Percentiles rank a stretch among this genome's conserved stretches.
Conservation (phyloP, 2,113 vertebrate species). For the Cichladusa arquata region DNA sequence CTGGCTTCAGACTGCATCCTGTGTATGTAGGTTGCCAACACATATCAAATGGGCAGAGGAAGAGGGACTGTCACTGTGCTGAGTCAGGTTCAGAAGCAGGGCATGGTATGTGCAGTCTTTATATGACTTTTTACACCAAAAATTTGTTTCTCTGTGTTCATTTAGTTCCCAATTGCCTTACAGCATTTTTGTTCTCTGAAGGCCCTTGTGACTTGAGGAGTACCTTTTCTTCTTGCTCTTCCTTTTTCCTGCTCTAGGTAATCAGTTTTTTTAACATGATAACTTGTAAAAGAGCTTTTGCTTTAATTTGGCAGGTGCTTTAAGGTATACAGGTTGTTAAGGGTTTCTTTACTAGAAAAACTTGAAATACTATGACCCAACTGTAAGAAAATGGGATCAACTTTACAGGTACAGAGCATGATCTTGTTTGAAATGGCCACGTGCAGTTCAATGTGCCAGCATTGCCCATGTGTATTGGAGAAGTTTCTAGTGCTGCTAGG, state of each 20-base stretch:
- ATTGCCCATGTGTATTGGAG: rapidly evolving
- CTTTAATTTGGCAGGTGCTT: constrained; percentile 1
- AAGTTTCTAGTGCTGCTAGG: not conserved
- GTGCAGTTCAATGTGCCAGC: rapidly evolving
- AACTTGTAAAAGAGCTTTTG: constrained; percentile 12
- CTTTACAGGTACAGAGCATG: not conserved
- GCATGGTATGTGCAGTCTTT: not conserved
- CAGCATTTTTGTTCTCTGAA: not conserved
- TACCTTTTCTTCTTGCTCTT: not conserved
- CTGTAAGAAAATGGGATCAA: not conserved
- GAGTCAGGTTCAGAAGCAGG: not conserved
- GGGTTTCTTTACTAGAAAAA: not conserved
- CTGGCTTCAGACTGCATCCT: not conserved
- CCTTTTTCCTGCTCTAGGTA: not conserved
- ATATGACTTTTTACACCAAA: not conserved
- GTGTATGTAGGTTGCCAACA: not conserved
- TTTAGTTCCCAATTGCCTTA: not conserved
- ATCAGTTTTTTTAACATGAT: not conserved
- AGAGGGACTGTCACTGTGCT: not conserved
- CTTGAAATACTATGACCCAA: not conserved
- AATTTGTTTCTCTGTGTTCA: not conserved
- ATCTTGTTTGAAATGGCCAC: not conserved
- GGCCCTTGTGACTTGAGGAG: not conserved
- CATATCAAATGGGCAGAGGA: not conserved
- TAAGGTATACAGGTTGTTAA: not conserved